phyloP scores from a whole-genome alignment of 2,888 invertebrate species.

The Notodromas monacha region DNA sequence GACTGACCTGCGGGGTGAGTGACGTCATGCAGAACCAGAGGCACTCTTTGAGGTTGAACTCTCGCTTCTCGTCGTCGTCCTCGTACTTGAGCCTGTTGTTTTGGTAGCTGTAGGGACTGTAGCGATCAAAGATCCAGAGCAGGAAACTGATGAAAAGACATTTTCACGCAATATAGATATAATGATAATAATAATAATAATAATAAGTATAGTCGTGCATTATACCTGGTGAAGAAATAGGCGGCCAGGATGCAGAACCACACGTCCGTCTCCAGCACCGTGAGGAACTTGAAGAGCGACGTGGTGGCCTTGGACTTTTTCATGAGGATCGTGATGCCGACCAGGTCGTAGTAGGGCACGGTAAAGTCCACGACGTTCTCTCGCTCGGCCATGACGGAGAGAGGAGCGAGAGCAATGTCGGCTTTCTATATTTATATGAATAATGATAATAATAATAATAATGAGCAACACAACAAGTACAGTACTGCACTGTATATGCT shows the following conservation, averaged over 20 bases:
- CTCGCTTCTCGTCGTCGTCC: slow-evolving; percentile 67
- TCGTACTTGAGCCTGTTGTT: slow-evolving; percentile 44
- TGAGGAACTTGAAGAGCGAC: slow-evolving; percentile 78
- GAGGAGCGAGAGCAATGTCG: slow-evolving; percentile 19
- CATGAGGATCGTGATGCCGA: slow-evolving; percentile 87
- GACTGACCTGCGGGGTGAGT: slow-evolving; percentile 32
- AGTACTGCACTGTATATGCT: too few species aligned
- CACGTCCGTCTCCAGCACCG: slow-evolving; percentile 74
- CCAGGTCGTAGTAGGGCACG: slow-evolving; percentile 86
- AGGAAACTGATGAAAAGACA: slow-evolving; percentile 30
- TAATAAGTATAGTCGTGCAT: too few species aligned
- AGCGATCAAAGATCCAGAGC: slow-evolving; percentile 85
- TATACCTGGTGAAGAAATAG: slow-evolving; percentile 21
- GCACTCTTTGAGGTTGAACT: slow-evolving; percentile 79
- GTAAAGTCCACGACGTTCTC: slow-evolving; percentile 34
- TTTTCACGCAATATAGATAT: too few species aligned
- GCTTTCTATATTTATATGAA: slow-evolving; percentile 15
- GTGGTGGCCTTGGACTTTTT: slow-evolving; percentile 56
- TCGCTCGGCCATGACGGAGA: slow-evolving; percentile 21
- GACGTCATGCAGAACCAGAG: slow-evolving; percentile 98
- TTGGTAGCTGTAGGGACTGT: slow-evolving; percentile 86
- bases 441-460: too few species aligned
- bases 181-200: too few species aligned
- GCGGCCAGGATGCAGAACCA: slow-evolving; percentile 86
- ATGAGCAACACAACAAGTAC: too few species aligned